phyloP scores from a whole-genome alignment of 92 coral and sea anemone species.

The Phenganax subtilis region DNA sequence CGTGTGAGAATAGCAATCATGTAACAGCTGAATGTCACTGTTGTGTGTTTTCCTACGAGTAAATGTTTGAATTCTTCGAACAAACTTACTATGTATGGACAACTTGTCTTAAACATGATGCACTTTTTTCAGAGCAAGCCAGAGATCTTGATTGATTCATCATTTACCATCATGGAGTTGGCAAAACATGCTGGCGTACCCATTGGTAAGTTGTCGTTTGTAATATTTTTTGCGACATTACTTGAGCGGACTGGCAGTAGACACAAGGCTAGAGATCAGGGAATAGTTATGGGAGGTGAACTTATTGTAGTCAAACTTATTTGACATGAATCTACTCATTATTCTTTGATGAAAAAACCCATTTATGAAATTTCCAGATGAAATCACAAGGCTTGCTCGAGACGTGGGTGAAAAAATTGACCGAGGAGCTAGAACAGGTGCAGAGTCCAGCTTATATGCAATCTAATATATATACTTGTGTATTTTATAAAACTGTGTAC shows the following conservation, averaged over 20 bases:
- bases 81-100: neutral
- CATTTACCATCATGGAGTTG: conserved; percentile 22
- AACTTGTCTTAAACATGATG: neutral
- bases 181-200: conserved; percentile 24
- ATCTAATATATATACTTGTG: neutral
- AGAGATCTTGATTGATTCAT: conserved; percentile 33
- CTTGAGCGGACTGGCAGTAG: too few relatives aligned
- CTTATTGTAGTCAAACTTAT: too few relatives aligned
- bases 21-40: too few relatives aligned
- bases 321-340: neutral
- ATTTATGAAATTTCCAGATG: neutral
- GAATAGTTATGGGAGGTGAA: too few relatives aligned
- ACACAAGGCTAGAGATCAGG: too few relatives aligned
- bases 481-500: neutral
- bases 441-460: neutral
- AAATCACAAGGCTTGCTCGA: conserved; percentile 40
- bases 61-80: too few relatives aligned
- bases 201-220: neutral
- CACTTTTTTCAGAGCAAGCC: conserved; percentile 1
- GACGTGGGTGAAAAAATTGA: conserved; percentile 71
- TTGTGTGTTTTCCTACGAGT: too few relatives aligned
- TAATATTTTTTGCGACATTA: too few relatives aligned
- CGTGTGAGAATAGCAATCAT: neutral
- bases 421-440: conserved; percentile 62
- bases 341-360: neutral